Evolutionary conservation across 2,888 invertebrate species (phyloP), one percentile per base, ranked within the genome.

Genomic region (Tromatobia lineatoria): DNA sequence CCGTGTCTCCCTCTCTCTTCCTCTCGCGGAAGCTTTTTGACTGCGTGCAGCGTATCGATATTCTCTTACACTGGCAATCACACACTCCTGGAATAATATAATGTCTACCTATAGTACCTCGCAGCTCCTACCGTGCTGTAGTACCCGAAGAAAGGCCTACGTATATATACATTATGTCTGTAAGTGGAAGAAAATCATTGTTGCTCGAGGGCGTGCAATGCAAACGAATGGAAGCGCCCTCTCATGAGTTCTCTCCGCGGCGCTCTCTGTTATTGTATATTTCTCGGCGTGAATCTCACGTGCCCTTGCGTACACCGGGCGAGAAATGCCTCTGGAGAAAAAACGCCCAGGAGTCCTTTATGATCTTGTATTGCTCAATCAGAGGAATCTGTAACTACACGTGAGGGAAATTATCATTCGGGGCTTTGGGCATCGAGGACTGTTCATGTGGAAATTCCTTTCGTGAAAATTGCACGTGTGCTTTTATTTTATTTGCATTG

Each of bases 1-100:
- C n/a, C 57, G 47, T 23, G 66, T 64, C 66, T 70, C 59, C 45
- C 25, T 34, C 34, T 50, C 64, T 42, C 38, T 38, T 67, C 45
- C 61, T 71, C 15, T n/a, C 25, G 0, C 34, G 2, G 10, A 38
- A 3, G 20, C 25, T 20, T 20, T 38, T 34, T 20, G 18, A 42
- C 64, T 42, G 18, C 38, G 42, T 54, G 25, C 69, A 69, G 25
- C 25, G 38, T 50, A 84, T 64, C 70, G 74, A 42, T 42, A 64
- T 70, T 78, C 71, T 69, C 73, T 23, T 77, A 74, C 57, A 70
- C 74, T 64, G 69, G 38, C 81, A 78, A 81, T 84, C 84, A 78
- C 83, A 74, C 57, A 80, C 80, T 61, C 76, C n/a, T 50, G 64
- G 34, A 78, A 59, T 70, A 70, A 70, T 69, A 54, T 50, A 74